Conservation (phyloP, 2,797 vertebrate genomes). For the Mus caroli region DNA sequence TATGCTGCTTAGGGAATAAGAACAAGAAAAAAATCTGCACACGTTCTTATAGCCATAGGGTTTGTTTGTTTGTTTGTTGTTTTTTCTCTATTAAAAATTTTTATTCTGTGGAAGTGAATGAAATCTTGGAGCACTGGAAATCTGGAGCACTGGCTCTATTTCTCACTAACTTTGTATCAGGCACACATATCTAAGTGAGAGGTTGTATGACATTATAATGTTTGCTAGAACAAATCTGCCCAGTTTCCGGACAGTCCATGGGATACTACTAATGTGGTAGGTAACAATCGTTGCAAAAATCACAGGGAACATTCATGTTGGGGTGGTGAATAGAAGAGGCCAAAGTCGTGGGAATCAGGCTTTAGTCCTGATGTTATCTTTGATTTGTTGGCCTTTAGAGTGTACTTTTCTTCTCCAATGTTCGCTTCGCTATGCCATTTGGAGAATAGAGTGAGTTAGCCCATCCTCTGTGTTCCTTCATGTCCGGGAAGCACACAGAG, state of each 20-base stretch:
- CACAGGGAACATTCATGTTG: background rate
- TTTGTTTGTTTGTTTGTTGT: background rate
- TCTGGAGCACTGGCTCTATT: background rate
- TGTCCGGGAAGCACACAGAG: background rate
- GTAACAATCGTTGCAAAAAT: background rate
- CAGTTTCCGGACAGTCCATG: background rate
- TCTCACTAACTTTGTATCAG: background rate
- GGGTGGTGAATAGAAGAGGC: background rate
- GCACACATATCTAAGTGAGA: background rate
- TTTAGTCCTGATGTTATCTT: background rate
- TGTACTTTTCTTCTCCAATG: background rate
- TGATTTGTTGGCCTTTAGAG: background rate
- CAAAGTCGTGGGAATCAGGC: too few species aligned
- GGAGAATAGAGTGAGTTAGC: background rate
- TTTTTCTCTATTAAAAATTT: background rate
- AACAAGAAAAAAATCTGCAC: background rate
- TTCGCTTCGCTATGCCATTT: background rate
- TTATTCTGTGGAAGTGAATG: background rate
- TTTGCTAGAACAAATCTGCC: conserved; percentile 6
- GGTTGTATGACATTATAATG: background rate
- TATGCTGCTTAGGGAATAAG: conserved; percentile 1
- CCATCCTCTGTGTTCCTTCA: background rate
- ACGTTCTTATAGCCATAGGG: background rate
- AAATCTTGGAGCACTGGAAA: too few species aligned
- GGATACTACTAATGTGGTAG: background rate